A percentile compares a stretch with the other conserved stretches of the same genome.
Conservation (phyloP, 2,888 invertebrate genomes). For the Dasypolia templi region DNA sequence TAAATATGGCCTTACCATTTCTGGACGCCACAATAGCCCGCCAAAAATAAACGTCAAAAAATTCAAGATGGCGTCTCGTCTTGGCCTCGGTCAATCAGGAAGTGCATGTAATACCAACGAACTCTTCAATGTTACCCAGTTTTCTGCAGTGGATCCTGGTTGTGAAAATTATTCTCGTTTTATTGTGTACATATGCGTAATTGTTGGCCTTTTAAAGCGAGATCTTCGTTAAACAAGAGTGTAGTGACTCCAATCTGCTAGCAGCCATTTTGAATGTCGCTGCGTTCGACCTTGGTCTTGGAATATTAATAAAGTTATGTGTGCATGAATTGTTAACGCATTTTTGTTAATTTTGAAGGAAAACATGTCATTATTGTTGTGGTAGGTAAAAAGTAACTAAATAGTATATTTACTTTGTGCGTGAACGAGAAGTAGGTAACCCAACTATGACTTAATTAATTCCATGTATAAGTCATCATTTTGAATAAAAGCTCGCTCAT, state of each 20-base stretch:
- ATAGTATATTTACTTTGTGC: neutral
- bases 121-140: constrained; percentile 89
- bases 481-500: neutral
- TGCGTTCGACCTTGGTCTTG: constrained; percentile 70
- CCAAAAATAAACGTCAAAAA: constrained; percentile 90
- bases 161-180: constrained; percentile 75
- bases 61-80: constrained; percentile 84
- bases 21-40: constrained; percentile 79
- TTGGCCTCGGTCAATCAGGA: constrained; percentile 86
- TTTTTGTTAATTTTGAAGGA: constrained; percentile 54
- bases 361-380: constrained; percentile 4
- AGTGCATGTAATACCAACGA: constrained; percentile 90
- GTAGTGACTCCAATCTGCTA: constrained; percentile 64
- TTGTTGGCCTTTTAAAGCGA: constrained; percentile 77
- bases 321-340: constrained; percentile 47
- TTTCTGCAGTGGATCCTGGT: constrained; percentile 79
- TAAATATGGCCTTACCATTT: constrained; percentile 75
- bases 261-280: constrained; percentile 75
- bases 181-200: constrained; percentile 71
- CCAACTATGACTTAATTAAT: neutral
- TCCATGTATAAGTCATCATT: neutral
- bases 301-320: constrained; percentile 66
- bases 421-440: too few relatives aligned
- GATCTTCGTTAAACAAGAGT: constrained; percentile 72
- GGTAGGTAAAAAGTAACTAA: neutral